Conservation (phyloP, 2,113 vertebrate species). For the Grammomys surdaster region DNA sequence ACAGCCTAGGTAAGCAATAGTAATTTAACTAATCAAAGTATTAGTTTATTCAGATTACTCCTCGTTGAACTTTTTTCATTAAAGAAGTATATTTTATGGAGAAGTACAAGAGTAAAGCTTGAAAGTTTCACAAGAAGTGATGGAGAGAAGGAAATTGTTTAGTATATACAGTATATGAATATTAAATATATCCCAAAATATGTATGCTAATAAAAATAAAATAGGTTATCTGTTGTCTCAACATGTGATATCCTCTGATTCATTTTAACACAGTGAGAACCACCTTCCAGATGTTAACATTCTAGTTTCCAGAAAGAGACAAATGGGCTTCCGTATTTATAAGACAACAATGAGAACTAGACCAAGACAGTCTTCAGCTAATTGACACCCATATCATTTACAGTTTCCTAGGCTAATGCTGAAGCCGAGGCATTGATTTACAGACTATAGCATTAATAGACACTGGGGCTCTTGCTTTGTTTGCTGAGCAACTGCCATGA, state of each 20-base stretch:
- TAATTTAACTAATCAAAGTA: not conserved
- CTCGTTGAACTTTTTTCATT: not conserved
- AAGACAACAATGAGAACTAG: not conserved
- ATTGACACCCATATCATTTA: not conserved
- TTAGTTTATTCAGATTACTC: not conserved
- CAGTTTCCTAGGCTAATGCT: not conserved
- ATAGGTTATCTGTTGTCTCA: not conserved
- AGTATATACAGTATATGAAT: not conserved
- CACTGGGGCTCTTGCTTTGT: not conserved
- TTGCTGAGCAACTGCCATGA: not conserved
- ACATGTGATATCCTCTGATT: not conserved
- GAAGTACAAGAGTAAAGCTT: not conserved
- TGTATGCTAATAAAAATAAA: constrained; percentile 6
- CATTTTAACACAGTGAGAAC: not conserved
- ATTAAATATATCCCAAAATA: not conserved
- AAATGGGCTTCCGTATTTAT: not conserved
- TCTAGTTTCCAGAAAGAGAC: not conserved
- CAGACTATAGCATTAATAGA: not conserved
- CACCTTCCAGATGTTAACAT: not conserved
- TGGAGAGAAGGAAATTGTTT: not conserved
- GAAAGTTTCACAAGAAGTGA: not conserved
- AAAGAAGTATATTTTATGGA: not conserved
- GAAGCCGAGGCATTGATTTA: not conserved
- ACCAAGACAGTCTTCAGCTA: not conserved
- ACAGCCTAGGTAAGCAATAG: not conserved